Evolutionary conservation across 2,888 invertebrate species (phyloP).

Genomic region (Spodoptera exigua): DNA sequence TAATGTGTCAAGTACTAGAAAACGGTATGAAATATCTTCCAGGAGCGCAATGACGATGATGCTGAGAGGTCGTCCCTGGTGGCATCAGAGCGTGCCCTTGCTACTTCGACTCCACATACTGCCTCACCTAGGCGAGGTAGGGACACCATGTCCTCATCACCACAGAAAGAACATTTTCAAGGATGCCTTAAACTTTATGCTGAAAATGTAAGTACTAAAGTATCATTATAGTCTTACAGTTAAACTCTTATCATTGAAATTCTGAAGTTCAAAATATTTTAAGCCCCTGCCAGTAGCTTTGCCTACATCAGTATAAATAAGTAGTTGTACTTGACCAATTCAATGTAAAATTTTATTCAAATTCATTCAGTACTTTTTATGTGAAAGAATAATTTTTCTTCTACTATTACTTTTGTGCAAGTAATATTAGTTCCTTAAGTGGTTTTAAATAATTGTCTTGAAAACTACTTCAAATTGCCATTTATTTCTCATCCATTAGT

Average conservation of each 20-base stretch:
- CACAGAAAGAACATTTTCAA: constrained; percentile 92
- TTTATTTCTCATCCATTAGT: too few species aligned
- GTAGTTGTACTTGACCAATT: too few species aligned
- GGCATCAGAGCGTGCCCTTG: constrained; percentile 82
- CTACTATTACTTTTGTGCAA: too few species aligned
- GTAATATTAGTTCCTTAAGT: too few species aligned
- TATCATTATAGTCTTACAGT: not conserved
- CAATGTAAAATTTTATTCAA: too few species aligned
- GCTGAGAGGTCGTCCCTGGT: constrained; percentile 88
- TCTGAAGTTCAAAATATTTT: too few species aligned
- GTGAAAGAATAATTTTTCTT: too few species aligned
- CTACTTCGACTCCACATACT: constrained; percentile 76
- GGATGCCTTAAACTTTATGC: constrained; percentile 94
- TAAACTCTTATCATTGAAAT: not conserved
- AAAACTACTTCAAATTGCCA: too few species aligned
- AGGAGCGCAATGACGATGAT: constrained; percentile 90
- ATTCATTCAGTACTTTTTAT: too few species aligned
- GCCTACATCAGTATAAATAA: too few species aligned
- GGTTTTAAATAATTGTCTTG: too few species aligned
- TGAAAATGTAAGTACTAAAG: constrained; percentile 91
- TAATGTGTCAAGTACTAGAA: not conserved
- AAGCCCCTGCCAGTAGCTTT: too few species aligned
- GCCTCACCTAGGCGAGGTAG: constrained; percentile 67
- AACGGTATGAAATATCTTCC: constrained; percentile 15
- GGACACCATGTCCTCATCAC: constrained; percentile 82